These are phyloP conservation scores for Ormyrus rosae DNA, from an alignment of 2,888 invertebrate species.

Conservation along the genomic window DNA sequence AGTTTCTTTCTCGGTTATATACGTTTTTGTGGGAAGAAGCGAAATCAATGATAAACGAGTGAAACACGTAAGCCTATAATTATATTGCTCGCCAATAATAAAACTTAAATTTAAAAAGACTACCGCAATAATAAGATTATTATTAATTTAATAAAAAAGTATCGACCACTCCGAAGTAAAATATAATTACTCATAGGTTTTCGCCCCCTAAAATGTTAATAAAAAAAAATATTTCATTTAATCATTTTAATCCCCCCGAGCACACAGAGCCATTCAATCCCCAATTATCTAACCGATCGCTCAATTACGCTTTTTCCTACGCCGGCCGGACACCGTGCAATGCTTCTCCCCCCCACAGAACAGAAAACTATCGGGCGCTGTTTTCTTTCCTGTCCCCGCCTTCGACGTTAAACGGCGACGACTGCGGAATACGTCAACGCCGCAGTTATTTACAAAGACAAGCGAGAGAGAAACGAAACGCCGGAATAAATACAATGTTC, in stretches of 20 bases:
- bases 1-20: conserved; percentile 30
- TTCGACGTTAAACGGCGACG: conserved; percentile 5
- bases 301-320: conserved; percentile 14
- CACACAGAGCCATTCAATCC: not conserved
- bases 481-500: conserved; percentile 57
- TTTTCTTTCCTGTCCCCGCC: conserved; percentile 11
- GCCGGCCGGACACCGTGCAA: too few species aligned
- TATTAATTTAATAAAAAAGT: too few species aligned
- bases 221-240: too few species aligned
- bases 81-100: not conserved
- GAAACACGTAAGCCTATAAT: conserved; percentile 8
- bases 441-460: conserved; percentile 45
- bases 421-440: conserved; percentile 6
- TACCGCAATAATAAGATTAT: too few species aligned
- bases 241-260: not conserved
- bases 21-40: conserved; percentile 25
- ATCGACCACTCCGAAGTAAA: too few species aligned
- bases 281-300: conserved; percentile 36
- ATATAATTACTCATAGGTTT: too few species aligned
- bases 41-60: conserved; percentile 45
- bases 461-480: not conserved
- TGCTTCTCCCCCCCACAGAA: not conserved
- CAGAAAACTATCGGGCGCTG: conserved; percentile 12
- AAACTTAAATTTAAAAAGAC: too few species aligned
- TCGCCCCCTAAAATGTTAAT: too few species aligned